Conservation (phyloP, 2,113 vertebrate species). For the Hemicordylus capensis region DNA sequence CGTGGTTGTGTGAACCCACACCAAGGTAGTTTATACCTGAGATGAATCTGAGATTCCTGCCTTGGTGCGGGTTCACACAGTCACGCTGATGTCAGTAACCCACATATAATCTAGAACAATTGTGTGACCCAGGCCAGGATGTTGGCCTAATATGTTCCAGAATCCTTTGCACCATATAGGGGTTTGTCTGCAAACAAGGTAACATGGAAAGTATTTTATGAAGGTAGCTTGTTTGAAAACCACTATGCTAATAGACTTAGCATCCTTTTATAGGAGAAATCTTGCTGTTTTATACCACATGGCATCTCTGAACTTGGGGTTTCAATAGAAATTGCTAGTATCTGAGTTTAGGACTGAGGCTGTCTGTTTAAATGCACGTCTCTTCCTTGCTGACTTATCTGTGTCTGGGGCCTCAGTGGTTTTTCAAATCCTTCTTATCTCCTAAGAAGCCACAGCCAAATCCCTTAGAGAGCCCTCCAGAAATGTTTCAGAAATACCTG, state of each 20-base stretch:
- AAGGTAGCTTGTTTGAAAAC: neutral
- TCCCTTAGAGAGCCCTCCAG: neutral
- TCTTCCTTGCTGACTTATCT: neutral
- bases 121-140: too few species aligned
- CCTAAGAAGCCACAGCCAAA: constrained; percentile 12
- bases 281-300: neutral
- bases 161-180: neutral
- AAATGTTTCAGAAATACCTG: neutral
- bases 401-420: neutral
- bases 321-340: neutral
- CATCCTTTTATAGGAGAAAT: neutral
- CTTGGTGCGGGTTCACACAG: too few species aligned
- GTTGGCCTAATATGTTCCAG: too few species aligned
- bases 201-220: neutral
- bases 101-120: too few species aligned
- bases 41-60: too few species aligned
- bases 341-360: neutral
- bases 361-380: neutral
- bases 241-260: neutral
- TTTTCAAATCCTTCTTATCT: neutral
- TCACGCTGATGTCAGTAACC: too few species aligned
- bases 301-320: neutral
- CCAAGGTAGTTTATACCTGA: too few species aligned
- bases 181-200: neutral
- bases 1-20: too few species aligned